Evolutionary conservation across 2,888 invertebrate species (phyloP).

Genomic region (Chloroclysta siterata): DNA sequence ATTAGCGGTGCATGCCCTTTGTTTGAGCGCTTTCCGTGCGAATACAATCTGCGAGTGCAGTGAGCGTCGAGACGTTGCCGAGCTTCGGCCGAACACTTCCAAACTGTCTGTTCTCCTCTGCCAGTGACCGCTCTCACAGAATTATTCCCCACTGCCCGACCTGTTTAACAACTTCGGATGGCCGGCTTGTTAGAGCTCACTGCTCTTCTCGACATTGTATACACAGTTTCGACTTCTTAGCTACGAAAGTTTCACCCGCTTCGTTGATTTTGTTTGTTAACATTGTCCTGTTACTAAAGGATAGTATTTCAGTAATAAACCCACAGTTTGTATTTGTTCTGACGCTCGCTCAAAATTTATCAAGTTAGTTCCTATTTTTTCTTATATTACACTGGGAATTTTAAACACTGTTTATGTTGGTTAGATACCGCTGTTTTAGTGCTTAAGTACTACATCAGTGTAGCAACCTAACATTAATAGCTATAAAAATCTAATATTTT

Average conservation of each 20-base stretch:
- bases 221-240: constrained; percentile 77
- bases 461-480: not conserved
- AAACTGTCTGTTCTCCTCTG: constrained; percentile 61
- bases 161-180: constrained; percentile 77
- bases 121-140: constrained; percentile 64
- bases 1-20: constrained; percentile 48
- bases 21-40: constrained; percentile 32
- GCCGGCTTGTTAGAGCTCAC: constrained; percentile 76
- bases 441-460: not conserved
- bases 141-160: constrained; percentile 62
- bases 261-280: constrained; percentile 77
- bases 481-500: not conserved
- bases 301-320: constrained; percentile 51
- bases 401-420: constrained; percentile 30
- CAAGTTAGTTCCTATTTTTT: constrained; percentile 35
- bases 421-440: no score
- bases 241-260: constrained; percentile 73
- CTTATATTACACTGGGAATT: constrained; percentile 27
- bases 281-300: constrained; percentile 65
- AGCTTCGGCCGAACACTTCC: constrained; percentile 55
- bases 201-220: constrained; percentile 70
- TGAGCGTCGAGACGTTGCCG: constrained; percentile 26
- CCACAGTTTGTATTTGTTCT: constrained; percentile 48
- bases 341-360: constrained; percentile 37
- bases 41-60: constrained; percentile 34